Base-by-base conservation (phyloP, 53 echinoderm and acorn worm genomes). In the Henricia sp. region DNA sequence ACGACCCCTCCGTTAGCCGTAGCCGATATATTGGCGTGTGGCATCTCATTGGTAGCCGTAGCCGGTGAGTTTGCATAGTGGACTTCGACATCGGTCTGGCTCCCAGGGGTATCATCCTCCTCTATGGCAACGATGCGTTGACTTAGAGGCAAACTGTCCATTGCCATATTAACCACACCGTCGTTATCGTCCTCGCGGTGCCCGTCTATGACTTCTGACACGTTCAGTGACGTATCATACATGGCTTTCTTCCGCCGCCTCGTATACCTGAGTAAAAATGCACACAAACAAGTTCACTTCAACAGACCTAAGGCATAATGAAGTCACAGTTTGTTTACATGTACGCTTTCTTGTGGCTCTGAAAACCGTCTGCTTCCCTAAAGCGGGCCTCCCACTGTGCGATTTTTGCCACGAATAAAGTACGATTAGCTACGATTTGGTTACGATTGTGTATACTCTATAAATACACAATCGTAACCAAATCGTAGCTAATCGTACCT, bases 201-300 rank as follows among this genome's bases (percentile, higher is more conserved):
- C 32, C 80, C 80, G 64, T 80, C 80, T 12, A 80, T 80, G 8
- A 80, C 37, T 17, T 76, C 76, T 16, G 80, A 80, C 6, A 42
- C 46, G 34, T 80, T 64, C 16, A 25, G 50, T 0, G 80, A 80
- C 14, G 35, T 78, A 48, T 78, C 78, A 36, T 78, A 63, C 33
- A 62, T 77, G 4, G 32, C 59, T 42, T 23, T 60, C 27, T 9
- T 80, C 24, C 24, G 29, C 12, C 32, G 4, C 48, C 20, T 24
- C 27, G 11, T 64, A 13, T 28, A 21, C 63, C 80, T 63, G 19
- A 17, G 23, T 34, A 20, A 0, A 8, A 28, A 60, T 28, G 4
- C 0, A n/a, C n/a, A n/a, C n/a, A n/a, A n/a, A n/a, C n/a, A n/a
- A n/a, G n/a, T n/a, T n/a, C n/a, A n/a, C n/a, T n/a, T n/a, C n/a